Evolutionary conservation across 2,888 invertebrate genomes (phyloP), one percentile per base, ranked within the genome.

Genomic region (Deladenus siricidicola): DNA sequence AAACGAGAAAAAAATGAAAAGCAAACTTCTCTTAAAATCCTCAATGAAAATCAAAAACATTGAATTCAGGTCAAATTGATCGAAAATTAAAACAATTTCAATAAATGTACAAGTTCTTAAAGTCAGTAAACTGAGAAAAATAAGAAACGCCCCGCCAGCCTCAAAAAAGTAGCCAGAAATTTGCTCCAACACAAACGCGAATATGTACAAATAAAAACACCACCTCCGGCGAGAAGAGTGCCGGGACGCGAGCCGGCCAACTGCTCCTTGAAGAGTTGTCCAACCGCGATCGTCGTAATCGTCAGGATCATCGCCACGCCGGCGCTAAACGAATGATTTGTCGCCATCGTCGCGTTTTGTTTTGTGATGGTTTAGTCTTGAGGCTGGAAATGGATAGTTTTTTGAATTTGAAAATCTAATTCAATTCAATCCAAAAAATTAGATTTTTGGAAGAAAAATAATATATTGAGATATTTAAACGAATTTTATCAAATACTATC

Each of bases 221-320:
- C 17, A 60, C 64, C 67, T 50, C 62, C 67, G 8, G 66, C 67
- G 44, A 53, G 48, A 10, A 69, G 39, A 14, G 63, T 70, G 14
- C 69, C 69, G 39, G 66, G 69, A 2, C 67, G 68, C 4, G 53
- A 58, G 2, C 43, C 42, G 24, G 66, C 62, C 52, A 69, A 43
- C 26, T 42, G 23, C 23, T 53, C 56, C 50, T 70, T 69, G 54
- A 70, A 63, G 21, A 58, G 19, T 43, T 70, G 70, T 21, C 68
- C 70, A 19, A 54, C 45, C 6, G 23, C 54, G n/a, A 62, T 51
- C 34, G 44, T 44, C 21, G 54, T 42, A 10, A 59, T 28, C 10
- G 58, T 52, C 17, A 60, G n/a, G n/a, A 67, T 24, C 19, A 48
- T 21, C 2, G 70, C 52, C 21, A 67, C 50, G 17, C 48, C 47